Evolutionary conservation across 2,113 vertebrate genomes (phyloP).

Genomic region (Sebastes fasciatus): DNA sequence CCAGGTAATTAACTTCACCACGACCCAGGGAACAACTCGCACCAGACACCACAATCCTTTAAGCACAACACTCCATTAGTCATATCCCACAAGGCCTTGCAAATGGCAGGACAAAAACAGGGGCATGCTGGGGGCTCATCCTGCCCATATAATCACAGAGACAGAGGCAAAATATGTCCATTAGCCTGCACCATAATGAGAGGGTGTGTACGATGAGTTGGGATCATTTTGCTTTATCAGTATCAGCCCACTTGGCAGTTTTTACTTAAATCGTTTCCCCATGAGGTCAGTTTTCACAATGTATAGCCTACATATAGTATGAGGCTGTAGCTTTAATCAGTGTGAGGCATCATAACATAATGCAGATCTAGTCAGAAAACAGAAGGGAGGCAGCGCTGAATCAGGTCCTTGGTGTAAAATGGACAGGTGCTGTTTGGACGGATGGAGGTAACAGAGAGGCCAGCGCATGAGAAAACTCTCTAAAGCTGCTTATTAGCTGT

Average conservation of each 20-base stretch:
- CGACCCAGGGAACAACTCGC: slow-evolving; percentile 71
- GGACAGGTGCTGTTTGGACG: slow-evolving; percentile 58
- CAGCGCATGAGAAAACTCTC: background rate
- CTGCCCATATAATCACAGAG: slow-evolving; percentile 56
- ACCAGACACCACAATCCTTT: slow-evolving; percentile 79
- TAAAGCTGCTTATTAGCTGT: slow-evolving; percentile 3
- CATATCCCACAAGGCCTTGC: slow-evolving; percentile 75
- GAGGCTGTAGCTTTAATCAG: slow-evolving; percentile 32
- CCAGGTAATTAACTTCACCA: slow-evolving; percentile 82
- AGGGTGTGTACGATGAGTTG: background rate
- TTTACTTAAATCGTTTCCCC: background rate
- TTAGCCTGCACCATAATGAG: slow-evolving; percentile 43
- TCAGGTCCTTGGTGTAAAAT: slow-evolving; percentile 55
- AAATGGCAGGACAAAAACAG: slow-evolving; percentile 65
- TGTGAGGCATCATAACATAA: slow-evolving; percentile 31
- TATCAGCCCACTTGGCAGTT: slow-evolving; percentile 6
- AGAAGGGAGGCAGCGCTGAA: slow-evolving; percentile 52
- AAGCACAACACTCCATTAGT: slow-evolving; percentile 80
- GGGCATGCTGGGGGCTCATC: slow-evolving; percentile 57
- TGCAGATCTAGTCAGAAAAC: slow-evolving; percentile 43
- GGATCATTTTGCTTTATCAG: slow-evolving; percentile 27
- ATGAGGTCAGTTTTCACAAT: slow-evolving; percentile 34
- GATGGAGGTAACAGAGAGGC: slow-evolving; percentile 14
- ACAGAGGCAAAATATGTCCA: slow-evolving; percentile 43
- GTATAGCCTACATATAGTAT: background rate